Evolutionary conservation across 2,888 invertebrate genomes (phyloP).

Genomic region (Bedellia somnulentella): DNA sequence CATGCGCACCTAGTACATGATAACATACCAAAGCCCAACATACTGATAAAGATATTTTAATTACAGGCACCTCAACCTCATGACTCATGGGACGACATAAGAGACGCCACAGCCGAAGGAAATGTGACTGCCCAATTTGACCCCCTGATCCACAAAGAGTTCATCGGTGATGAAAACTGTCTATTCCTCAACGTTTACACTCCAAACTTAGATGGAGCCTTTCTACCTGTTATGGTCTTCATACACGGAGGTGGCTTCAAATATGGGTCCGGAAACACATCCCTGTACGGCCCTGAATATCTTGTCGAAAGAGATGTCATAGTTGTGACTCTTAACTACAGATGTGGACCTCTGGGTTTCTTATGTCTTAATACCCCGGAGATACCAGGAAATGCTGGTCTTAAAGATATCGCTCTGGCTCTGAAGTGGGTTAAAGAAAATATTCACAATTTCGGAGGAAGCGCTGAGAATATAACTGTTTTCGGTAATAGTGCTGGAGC

Average conservation of each 20-base stretch:
- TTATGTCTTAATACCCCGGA: constrained; percentile 41
- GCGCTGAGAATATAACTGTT: constrained; percentile 37
- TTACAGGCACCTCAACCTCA: constrained; percentile 61
- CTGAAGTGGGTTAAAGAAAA: constrained; percentile 42
- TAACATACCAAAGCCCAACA: too few species aligned
- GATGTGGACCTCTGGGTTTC: constrained; percentile 47
- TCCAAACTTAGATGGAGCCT: constrained; percentile 52
- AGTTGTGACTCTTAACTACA: constrained; percentile 59
- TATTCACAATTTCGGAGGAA: constrained; percentile 42
- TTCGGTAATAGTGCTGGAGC: constrained; percentile 45
- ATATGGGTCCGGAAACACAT: constrained; percentile 52
- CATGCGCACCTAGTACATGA: too few species aligned
- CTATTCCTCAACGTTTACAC: constrained; percentile 70
- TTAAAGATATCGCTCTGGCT: constrained; percentile 41
- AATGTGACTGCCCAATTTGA: constrained; percentile 64
- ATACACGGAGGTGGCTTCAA: constrained; percentile 59
- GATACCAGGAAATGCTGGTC: constrained; percentile 45
- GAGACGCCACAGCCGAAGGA: constrained; percentile 65
- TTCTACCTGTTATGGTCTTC: constrained; percentile 60
- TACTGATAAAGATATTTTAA: too few species aligned
- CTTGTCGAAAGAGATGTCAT: constrained; percentile 60
- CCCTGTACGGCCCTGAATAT: constrained; percentile 49
- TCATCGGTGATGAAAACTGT: constrained; percentile 66
- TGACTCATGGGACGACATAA: constrained; percentile 58
- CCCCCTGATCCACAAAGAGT: constrained; percentile 27